Evolutionary conservation across 1,140 invertebrate genomes (phyloP), one percentile per base, ranked within the genome.

Genomic region (Drosophila truncata): DNA sequence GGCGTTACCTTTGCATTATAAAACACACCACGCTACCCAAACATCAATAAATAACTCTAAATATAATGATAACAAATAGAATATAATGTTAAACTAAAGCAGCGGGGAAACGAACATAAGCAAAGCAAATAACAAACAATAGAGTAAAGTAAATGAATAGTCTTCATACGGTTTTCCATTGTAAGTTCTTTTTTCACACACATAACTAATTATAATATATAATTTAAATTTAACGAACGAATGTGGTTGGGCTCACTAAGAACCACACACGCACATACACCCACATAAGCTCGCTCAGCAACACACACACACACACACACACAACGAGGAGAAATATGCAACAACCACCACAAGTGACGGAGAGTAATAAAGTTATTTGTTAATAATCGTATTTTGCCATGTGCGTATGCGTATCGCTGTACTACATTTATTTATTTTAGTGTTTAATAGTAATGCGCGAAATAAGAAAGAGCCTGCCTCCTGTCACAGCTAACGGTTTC

Each of bases 51-150:
- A 52, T 58, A 66, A 87, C 58, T 18, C 49, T 83, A 87, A 86
- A 77, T 82, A 88, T 86, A 81, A 86, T 83, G 82, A 83, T 86
- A 81, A 73, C 63, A 70, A 80, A 88, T 87, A 87, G 83, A 63
- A 55, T 50, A 67, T 88, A 80, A 88, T 79, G 54, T 77, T 78
- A 67, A 82, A 71, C 41, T 70, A 64, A 62, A 74, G 64, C 46
- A 69, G 50, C 16, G 66, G 80, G 76, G 58, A 72, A 60, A 62
- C 58, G 61, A 54, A 44, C 57, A 35, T 61, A 62, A 67, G 50
- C 35, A 76, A 46, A 11, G 47, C 27, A 60, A 59, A 52, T 62
- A 86, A 82, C 75, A 77, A 78, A 82, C 75, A 77, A 78, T 70
- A 78, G 77, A 69, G 52, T 78, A 70, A 77, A 65, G 44, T 60